These are phyloP conservation scores for Amphiprion clarkii DNA, from an alignment of 2,797 vertebrate genomes.

Conservation along the genomic window DNA sequence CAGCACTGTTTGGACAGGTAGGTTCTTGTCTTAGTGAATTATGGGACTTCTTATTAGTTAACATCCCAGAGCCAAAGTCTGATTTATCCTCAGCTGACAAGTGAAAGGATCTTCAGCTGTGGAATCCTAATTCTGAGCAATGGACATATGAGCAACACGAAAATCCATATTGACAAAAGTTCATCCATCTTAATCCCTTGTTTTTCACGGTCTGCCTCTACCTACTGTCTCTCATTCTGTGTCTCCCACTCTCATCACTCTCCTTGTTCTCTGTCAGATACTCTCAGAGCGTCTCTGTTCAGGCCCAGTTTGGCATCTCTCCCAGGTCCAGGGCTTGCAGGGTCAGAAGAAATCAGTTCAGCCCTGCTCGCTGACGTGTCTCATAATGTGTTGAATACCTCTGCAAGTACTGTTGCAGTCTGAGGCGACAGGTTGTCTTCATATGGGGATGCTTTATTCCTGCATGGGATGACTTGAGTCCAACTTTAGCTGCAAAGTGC, in stretches of 20 bases:
- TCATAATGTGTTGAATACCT: constrained; percentile 35
- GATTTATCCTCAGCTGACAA: background rate
- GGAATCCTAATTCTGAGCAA: background rate
- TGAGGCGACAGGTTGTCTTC: constrained; percentile 6
- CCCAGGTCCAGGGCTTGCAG: constrained; percentile 24
- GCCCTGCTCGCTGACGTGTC: constrained; percentile 39
- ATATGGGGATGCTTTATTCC: constrained; percentile 14
- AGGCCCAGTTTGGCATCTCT: constrained; percentile 28
- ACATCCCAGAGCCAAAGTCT: background rate
- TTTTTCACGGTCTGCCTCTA: background rate
- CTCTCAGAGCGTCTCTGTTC: constrained; percentile 28
- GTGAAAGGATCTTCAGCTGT: background rate
- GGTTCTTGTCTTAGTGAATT: background rate
- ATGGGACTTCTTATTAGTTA: background rate
- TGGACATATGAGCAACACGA: background rate
- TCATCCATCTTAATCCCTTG: background rate
- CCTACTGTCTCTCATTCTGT: background rate
- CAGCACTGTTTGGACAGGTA: background rate
- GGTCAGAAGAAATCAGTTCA: constrained; percentile 24
- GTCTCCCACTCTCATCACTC: constrained; percentile 24
- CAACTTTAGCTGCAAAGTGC: constrained; percentile 5
- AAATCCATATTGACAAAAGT: background rate
- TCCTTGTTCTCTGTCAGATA: constrained; percentile 27
- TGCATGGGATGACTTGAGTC: background rate
- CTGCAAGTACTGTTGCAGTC: background rate